phyloP scores from a whole-genome alignment of 1,140 invertebrate species.

The Trichonephila inaurata region DNA sequence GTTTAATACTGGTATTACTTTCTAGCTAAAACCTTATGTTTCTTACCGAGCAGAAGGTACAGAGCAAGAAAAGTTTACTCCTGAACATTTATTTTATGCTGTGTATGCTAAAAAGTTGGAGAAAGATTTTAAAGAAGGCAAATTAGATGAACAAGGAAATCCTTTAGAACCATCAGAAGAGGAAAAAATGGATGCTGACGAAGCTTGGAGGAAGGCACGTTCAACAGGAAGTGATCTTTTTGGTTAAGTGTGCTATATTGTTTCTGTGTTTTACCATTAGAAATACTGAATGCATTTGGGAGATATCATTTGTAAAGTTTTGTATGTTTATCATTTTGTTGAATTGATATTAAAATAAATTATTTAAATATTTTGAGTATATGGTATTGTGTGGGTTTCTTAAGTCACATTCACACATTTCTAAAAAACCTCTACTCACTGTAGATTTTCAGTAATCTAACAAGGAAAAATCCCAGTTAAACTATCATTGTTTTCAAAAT shows the following conservation, averaged over 20 bases:
- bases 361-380: too few species aligned
- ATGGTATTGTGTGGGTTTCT: too few species aligned
- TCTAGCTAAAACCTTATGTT: constrained; percentile 94
- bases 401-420: too few species aligned
- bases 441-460: too few species aligned
- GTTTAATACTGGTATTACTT: constrained; percentile 77
- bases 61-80: constrained; percentile 89
- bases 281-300: too few species aligned
- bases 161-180: constrained; percentile 87
- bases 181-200: constrained; percentile 87
- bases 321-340: too few species aligned
- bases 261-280: not conserved
- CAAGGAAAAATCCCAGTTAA: too few species aligned
- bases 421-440: too few species aligned
- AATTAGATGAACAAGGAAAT: constrained; percentile 86
- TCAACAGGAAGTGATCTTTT: constrained; percentile 91
- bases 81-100: constrained; percentile 91
- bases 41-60: constrained; percentile 90
- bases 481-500: too few species aligned
- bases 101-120: constrained; percentile 91
- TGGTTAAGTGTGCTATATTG: constrained; percentile 72
- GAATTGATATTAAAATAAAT: too few species aligned
- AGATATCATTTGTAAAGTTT: too few species aligned
- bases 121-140: constrained; percentile 87
- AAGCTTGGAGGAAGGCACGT: constrained; percentile 86